phyloP scores from a whole-genome alignment of 2,888 invertebrate species.

The Pollenia labialis region DNA sequence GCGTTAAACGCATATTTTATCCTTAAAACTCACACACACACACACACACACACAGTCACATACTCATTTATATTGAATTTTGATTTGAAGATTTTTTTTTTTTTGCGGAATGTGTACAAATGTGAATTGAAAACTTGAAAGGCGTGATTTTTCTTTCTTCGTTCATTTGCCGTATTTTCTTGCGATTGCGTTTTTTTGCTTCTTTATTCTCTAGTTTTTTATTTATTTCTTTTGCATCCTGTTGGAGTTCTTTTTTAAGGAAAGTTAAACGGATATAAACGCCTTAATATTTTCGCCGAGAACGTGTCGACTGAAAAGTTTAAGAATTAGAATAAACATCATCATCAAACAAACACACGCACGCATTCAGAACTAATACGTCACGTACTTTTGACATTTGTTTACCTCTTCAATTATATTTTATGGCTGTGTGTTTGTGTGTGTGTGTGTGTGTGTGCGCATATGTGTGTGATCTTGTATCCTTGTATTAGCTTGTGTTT shows the following conservation, averaged over 20 bases:
- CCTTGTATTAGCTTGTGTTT: neutral
- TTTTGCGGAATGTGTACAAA: conserved; percentile 22
- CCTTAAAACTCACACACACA: conserved; percentile 4
- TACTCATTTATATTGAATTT: conserved; percentile 56
- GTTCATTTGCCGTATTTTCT: conserved; percentile 38
- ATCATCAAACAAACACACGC: neutral
- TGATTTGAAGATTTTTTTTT: conserved; percentile 58
- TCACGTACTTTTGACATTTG: conserved; percentile 72
- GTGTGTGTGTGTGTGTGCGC: conserved; percentile 2
- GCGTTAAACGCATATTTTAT: conserved; percentile 63
- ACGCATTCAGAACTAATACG: conserved; percentile 49
- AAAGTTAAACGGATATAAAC: conserved; percentile 69
- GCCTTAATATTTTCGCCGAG: conserved; percentile 62
- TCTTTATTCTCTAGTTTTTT: neutral
- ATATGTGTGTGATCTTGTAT: conserved; percentile 64
- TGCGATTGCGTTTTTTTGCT: neutral
- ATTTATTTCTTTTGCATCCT: conserved; percentile 33
- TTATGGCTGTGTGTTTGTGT: conserved; percentile 25
- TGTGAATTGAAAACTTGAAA: conserved; percentile 68
- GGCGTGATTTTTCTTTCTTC: conserved; percentile 69
- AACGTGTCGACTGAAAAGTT: conserved; percentile 71
- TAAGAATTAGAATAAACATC: conserved; percentile 72
- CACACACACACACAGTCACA: conserved; percentile 3
- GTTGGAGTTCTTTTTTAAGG: conserved; percentile 1
- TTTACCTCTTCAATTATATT: conserved; percentile 71